Evolutionary conservation across 2,113 vertebrate genomes (phyloP).

Genomic region (Dipodomys ordii): DNA sequence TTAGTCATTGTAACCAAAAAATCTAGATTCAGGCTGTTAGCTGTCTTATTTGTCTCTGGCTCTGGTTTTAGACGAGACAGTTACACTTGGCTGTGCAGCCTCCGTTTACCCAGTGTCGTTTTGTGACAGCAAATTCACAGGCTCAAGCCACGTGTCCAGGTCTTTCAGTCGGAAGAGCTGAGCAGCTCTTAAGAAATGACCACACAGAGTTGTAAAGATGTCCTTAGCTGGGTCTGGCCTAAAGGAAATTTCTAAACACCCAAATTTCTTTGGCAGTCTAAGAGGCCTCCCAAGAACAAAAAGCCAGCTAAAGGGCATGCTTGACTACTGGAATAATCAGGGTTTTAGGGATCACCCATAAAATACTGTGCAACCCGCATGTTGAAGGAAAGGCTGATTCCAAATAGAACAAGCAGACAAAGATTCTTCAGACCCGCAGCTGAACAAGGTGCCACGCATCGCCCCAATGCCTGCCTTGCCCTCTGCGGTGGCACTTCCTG

Average conservation of each 20-base stretch:
- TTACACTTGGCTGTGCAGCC: neutral
- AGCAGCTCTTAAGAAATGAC: conserved; percentile 33
- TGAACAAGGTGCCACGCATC: neutral
- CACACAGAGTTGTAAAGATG: conserved; percentile 14
- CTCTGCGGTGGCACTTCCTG: neutral
- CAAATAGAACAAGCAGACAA: conserved; percentile 51
- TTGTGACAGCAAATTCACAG: neutral
- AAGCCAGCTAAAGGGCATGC: neutral
- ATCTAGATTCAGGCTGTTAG: neutral
- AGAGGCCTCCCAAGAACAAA: conserved; percentile 62
- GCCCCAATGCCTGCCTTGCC: neutral
- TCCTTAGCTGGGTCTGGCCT: conserved; percentile 25
- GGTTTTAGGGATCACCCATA: conserved; percentile 52
- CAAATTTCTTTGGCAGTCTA: conserved; percentile 40
- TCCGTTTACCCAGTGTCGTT: neutral
- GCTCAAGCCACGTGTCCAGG: neutral
- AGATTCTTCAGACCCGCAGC: neutral
- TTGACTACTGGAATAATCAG: conserved; percentile 2
- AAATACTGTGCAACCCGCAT: neutral
- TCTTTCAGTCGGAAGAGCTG: neutral
- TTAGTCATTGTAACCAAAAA: neutral
- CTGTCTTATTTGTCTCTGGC: neutral
- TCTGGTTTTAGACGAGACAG: conserved; percentile 13
- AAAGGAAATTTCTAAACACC: conserved; percentile 55
- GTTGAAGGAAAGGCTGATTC: neutral